These are phyloP conservation scores for Carpatolechia fugitivella DNA, from an alignment of 2,888 invertebrate species.

Conservation along the genomic window DNA sequence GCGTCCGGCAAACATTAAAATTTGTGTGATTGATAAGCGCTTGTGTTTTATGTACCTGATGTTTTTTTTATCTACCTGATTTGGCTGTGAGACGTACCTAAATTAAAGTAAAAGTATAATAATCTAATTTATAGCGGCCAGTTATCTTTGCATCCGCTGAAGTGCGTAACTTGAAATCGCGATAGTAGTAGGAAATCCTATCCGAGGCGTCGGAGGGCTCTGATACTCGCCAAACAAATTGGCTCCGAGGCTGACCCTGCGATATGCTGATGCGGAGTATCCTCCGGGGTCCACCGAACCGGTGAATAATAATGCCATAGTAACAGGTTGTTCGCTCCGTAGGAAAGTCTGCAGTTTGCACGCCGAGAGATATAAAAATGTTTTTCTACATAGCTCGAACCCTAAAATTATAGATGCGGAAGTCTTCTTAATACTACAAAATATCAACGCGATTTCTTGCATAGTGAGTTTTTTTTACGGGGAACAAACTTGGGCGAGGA, in stretches of 20 bases:
- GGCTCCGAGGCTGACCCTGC: slow-evolving; percentile 51
- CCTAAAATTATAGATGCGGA: no score
- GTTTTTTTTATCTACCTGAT: no score
- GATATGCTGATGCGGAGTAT: slow-evolving; percentile 35
- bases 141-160: neutral
- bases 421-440: no score
- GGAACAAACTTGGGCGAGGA: no score
- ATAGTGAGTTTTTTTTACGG: no score
- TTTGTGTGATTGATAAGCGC: no score
- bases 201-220: slow-evolving; percentile 36
- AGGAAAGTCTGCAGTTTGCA: neutral
- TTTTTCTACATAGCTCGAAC: no score
- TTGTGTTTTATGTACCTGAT: no score
- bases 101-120: no score
- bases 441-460: no score
- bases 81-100: no score
- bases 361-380: neutral
- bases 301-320: neutral
- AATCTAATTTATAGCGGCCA: neutral
- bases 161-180: slow-evolving; percentile 25
- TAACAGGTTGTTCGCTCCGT: neutral
- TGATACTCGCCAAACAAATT: slow-evolving; percentile 56
- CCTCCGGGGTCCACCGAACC: slow-evolving; percentile 15
- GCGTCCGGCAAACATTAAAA: no score
- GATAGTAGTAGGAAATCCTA: slow-evolving; percentile 40